Evolutionary conservation across 2,888 invertebrate genomes (phyloP).

Genomic region (Aspidiotus destructor): DNA sequence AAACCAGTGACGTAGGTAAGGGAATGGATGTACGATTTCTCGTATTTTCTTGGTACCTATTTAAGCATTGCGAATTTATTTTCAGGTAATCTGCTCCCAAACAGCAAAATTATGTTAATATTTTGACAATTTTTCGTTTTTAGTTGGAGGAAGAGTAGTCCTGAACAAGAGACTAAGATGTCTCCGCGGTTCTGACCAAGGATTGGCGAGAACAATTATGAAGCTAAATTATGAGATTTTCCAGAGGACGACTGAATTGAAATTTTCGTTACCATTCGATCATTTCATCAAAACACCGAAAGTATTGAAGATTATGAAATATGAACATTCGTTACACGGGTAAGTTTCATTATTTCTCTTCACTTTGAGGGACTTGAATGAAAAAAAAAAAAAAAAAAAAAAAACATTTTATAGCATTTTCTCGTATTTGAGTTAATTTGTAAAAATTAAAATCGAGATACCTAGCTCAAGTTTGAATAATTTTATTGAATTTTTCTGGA

Average conservation of each 20-base stretch:
- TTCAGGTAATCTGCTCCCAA: no score
- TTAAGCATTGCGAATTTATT: no score
- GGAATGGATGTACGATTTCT: no score
- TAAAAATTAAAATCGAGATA: background rate
- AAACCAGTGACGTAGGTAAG: no score
- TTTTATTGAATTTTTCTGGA: background rate
- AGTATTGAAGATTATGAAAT: conserved; percentile 43
- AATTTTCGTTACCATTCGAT: conserved; percentile 45
- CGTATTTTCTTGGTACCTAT: no score
- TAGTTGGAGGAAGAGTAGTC: conserved; percentile 45
- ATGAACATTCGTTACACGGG: conserved; percentile 44
- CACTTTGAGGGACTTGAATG: background rate
- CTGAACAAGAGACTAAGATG: conserved; percentile 46
- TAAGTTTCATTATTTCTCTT: conserved; percentile 1
- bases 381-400: no score
- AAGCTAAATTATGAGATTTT: conserved; percentile 41
- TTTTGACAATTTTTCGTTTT: conserved; percentile 30
- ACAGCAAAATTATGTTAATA: background rate
- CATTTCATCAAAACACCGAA: conserved; percentile 45
- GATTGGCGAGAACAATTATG: conserved; percentile 43
- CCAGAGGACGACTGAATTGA: conserved; percentile 40
- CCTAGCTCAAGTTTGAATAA: background rate
- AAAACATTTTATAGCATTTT: background rate
- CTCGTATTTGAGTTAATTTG: background rate
- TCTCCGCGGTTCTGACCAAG: conserved; percentile 40